A percentile compares a stretch with the other conserved stretches of the same genome.
Evolutionary conservation across 2,797 vertebrate species (phyloP).

Genomic region (Cyprinella venusta): DNA sequence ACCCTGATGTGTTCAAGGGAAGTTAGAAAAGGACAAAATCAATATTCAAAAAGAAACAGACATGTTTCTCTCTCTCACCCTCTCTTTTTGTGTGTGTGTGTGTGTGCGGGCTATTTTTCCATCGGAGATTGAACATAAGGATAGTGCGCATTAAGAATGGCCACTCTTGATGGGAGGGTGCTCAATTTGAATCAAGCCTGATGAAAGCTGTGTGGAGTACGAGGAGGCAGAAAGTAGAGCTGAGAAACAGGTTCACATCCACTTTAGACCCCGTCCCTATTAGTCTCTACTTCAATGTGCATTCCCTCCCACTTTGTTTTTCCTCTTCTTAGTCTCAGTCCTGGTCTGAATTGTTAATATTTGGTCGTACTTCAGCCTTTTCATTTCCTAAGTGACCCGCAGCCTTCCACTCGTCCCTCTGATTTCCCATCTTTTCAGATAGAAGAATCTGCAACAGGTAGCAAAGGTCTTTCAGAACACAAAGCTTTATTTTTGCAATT

Average conservation of each 20-base stretch:
- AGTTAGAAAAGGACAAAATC: slow-evolving; percentile 47
- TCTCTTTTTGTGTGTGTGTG: background rate
- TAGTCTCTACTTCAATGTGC: slow-evolving; percentile 21
- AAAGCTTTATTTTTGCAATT: slow-evolving; percentile 16
- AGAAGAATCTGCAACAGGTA: slow-evolving; percentile 46
- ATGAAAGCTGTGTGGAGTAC: slow-evolving; percentile 32
- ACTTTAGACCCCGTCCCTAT: slow-evolving; percentile 42
- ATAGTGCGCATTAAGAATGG: slow-evolving; percentile 24
- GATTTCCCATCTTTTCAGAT: slow-evolving; percentile 28
- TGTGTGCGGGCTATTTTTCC: slow-evolving; percentile 34
- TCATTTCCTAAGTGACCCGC: slow-evolving; percentile 24
- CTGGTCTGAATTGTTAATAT: slow-evolving; percentile 8
- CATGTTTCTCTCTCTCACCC: background rate
- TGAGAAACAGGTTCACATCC: slow-evolving; percentile 35
- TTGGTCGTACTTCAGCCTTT: slow-evolving; percentile 6
- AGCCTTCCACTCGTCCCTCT: slow-evolving; percentile 21
- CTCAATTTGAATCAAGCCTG: slow-evolving; percentile 43
- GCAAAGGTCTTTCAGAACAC: slow-evolving; percentile 42
- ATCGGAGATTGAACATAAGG: slow-evolving; percentile 29
- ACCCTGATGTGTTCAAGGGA: slow-evolving; percentile 45
- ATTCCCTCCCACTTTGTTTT: slow-evolving; percentile 10
- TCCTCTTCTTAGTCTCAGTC: background rate
- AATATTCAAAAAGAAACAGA: slow-evolving; percentile 30
- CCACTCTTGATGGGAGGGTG: background rate
- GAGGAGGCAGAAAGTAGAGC: slow-evolving; percentile 2